These are phyloP conservation scores for Portevinia maculata DNA, from an alignment of 2,888 invertebrate species.

Conservation along the genomic window DNA sequence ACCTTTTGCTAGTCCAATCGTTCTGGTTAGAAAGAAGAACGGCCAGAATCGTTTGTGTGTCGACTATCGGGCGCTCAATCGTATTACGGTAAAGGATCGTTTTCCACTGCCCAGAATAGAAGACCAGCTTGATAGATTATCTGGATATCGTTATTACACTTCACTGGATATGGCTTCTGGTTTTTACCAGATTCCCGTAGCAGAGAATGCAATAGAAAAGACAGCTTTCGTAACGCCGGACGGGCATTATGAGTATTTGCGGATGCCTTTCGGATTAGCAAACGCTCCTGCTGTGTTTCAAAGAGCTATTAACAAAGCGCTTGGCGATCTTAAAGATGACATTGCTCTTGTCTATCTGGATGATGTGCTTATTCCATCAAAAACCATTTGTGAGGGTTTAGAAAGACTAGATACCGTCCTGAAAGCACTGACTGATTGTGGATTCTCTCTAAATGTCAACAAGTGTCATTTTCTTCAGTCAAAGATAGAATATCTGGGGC, in stretches of 20 bases:
- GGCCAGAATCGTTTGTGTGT: conserved; percentile 58
- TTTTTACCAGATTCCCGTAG: too few species aligned
- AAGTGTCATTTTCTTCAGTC: conserved; percentile 60
- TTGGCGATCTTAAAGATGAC: too few species aligned
- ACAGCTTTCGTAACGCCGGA: too few species aligned
- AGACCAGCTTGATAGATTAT: too few species aligned
- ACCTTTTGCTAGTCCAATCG: too few species aligned
- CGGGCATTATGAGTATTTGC: too few species aligned
- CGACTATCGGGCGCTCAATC: too few species aligned
- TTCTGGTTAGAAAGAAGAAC: conserved; percentile 32
- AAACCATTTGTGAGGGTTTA: conserved; percentile 48
- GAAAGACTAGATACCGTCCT: conserved; percentile 60
- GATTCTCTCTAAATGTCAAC: conserved; percentile 67
- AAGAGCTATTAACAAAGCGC: too few species aligned
- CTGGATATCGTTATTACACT: too few species aligned
- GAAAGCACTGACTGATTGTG: conserved; percentile 50
- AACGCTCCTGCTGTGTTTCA: too few species aligned
- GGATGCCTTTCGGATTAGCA: too few species aligned
- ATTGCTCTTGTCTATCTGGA: conserved; percentile 59
- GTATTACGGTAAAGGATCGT: conserved; percentile 77
- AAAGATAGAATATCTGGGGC: conserved; percentile 76
- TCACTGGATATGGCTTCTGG: too few species aligned
- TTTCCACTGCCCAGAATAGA: conserved; percentile 78
- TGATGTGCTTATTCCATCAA: conserved; percentile 64
- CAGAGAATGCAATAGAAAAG: conserved; percentile 77